Evolutionary conservation across 2,113 vertebrate genomes (phyloP).

Genomic region (Centropristis striata): DNA sequence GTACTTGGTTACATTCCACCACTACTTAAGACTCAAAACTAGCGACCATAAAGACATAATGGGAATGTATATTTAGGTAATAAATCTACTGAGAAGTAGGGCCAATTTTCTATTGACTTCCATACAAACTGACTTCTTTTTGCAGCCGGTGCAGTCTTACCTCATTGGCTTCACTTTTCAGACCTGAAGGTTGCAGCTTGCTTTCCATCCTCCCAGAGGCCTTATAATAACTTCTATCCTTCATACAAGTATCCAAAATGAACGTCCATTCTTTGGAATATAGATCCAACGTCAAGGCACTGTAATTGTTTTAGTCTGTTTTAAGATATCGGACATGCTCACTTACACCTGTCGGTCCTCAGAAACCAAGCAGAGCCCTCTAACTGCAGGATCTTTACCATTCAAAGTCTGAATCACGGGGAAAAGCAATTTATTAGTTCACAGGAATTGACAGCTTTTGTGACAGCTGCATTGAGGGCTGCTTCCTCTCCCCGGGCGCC

Average conservation of each 20-base stretch:
- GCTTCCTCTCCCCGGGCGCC: slow-evolving; percentile 28
- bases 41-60: too few relatives aligned
- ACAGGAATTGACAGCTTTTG: slow-evolving; percentile 11
- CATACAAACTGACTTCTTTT: too few relatives aligned
- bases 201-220: too few relatives aligned
- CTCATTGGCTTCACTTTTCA: too few relatives aligned
- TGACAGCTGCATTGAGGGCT: slow-evolving; percentile 38
- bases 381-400: background rate
- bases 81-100: too few relatives aligned
- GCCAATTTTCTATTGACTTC: too few relatives aligned
- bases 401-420: slow-evolving; percentile 5
- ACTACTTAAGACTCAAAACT: too few relatives aligned
- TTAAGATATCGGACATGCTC: slow-evolving; percentile 1
- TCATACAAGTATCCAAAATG: background rate
- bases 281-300: background rate
- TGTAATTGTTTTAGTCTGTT: background rate
- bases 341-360: background rate
- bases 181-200: too few relatives aligned
- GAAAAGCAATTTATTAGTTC: slow-evolving; percentile 36
- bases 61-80: too few relatives aligned
- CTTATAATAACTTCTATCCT: background rate
- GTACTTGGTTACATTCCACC: too few relatives aligned
- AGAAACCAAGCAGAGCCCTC: slow-evolving; percentile 1
- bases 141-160: too few relatives aligned
- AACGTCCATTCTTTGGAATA: background rate